Evolutionary conservation across 2,888 invertebrate species (phyloP), one percentile per base, ranked within the genome.

Genomic region (Rhagophthalmus giganteus): DNA sequence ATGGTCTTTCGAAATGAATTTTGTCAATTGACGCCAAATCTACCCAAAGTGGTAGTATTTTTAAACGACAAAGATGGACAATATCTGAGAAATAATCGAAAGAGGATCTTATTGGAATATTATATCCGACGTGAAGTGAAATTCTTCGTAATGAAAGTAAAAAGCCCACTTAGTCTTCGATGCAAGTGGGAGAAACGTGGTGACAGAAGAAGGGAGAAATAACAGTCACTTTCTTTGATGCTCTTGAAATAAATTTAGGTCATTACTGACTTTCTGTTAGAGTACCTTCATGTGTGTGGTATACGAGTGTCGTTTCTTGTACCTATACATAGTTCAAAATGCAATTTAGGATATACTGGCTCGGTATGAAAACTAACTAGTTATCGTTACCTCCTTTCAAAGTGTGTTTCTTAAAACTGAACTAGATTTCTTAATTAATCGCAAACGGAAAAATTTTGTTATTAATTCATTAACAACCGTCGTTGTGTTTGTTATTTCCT

Each of bases 181-280:
- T 59, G 57, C 59, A 62, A 47, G 73, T 73, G 72, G 73, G 73
- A 73, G 73, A 71, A 69, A 71, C 68, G 64, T 55, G 68, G 71
- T 25, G 24, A 41, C 20, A 39, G 25, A 32, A 69, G 70, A 72
- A 70, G 66, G 63, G 65, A 54, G 57, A 49, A n/a, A 56, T 50
- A 54, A 66, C 66, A 69, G 66, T 72, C 71, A 73, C 73, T 73
- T 73, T 74, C 73, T 73, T 74, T 67, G 65, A 58, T 58, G 61
- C 67, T 70, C 70, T 70, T 70, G 67, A 62, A 60, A 63, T 57
- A 64, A 65, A 73, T 73, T 72, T 71, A 67, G 73, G 74, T 73
- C 73, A 73, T 65, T 71, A 62, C 63, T 67, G 65, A 66, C 65
- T 68, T 65, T 67, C 64, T 64, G 68, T 68, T 65, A 64, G 63